Evolutionary conservation across 2,888 invertebrate genomes (phyloP), one percentile per base, ranked within the genome.

Genomic region (Eueremaeus valkanovi): DNA sequence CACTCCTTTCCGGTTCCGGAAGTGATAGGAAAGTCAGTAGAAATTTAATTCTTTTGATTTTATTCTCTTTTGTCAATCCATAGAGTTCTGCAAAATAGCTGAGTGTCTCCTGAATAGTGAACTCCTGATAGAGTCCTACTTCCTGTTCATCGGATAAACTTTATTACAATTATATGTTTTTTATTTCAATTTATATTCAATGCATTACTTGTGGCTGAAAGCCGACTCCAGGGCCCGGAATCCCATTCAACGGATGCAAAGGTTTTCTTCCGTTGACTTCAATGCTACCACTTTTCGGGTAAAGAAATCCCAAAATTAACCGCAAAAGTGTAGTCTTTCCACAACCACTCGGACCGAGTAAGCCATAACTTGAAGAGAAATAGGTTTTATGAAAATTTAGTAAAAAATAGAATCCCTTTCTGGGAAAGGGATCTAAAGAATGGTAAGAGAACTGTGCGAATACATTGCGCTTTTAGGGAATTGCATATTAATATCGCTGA

Each of bases 181-280:
- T 45, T 45, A 45, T 16, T 11, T 11, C 45, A 45, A 45, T 45
- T 16, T 13, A 6, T 45, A 51, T 51, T 3, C 21, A 5, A n/a
- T 42, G 27, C n/a, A 31, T 75, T 72, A 78, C 78, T 72, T 92
- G 92, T 0, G 96, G 95, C 96, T 96, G 96, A 85, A 95, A 96
- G 72, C 96, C 96, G 18, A 96, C 94, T 33, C 93, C 88, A 82
- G 91, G 92, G 13, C 96, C 96, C 0, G 95, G 96, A n/a, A 94
- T 92, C 5, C 92, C 92, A 6, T 92, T 93, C 0, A 91, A 93
- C 82, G 88, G 89, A 0, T 92, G 90, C 1, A 94, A 95, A 0
- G 95, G 95, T 81, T 89, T 90, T 31, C 92, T 92, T 0, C 95
- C 95, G 73, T 95, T 88, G 51, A 95, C 94, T 86, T 90, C 90